Evolutionary conservation across 1,140 invertebrate species (phyloP).

Genomic region (Calliopsis andreniformis): DNA sequence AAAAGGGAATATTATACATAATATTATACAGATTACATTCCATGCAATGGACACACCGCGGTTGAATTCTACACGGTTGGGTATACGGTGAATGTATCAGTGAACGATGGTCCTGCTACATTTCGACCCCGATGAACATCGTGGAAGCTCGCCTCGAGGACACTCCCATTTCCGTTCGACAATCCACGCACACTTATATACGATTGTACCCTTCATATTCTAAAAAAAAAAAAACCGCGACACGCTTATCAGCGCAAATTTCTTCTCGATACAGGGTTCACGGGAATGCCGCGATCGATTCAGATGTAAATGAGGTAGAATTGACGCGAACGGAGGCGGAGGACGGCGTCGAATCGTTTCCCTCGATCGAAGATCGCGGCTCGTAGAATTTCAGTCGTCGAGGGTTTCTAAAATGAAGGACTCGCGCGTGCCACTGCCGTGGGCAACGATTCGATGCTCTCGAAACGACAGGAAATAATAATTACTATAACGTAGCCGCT

Average conservation of each 20-base stretch:
- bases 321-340: background rate
- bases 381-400: background rate
- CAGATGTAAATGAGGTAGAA: constrained; percentile 25
- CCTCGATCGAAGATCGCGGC: background rate
- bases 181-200: constrained; percentile 6
- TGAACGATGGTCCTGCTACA: constrained; percentile 21
- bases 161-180: constrained; percentile 39
- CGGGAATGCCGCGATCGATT: constrained; percentile 9
- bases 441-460: constrained; percentile 15
- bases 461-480: background rate
- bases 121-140: constrained; percentile 25
- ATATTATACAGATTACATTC: constrained; percentile 71
- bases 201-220: background rate
- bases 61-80: constrained; percentile 27
- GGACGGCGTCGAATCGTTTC: constrained; percentile 13
- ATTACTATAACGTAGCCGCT: constrained; percentile 3
- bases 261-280: constrained; percentile 38
- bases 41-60: constrained; percentile 67
- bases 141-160: constrained; percentile 15
- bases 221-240: background rate
- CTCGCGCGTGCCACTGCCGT: background rate
- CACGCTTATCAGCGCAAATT: background rate
- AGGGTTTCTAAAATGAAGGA: too few species aligned
- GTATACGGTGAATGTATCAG: constrained; percentile 15
- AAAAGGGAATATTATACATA: constrained; percentile 53